Conservation (phyloP, 2,888 invertebrate genomes). For the Pocota personata region DNA sequence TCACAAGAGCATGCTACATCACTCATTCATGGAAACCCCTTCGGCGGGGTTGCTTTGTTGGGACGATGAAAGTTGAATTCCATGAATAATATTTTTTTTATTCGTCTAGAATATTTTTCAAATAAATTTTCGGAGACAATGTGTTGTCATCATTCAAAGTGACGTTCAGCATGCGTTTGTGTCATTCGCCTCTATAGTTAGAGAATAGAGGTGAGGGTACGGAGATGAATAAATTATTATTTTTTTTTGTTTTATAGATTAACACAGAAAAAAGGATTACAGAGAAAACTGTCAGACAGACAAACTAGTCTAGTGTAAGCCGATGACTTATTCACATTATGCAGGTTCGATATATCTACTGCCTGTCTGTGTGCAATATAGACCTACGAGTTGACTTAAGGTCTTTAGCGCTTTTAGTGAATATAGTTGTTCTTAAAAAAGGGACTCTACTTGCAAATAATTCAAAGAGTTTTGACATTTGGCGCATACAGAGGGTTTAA, state of each 20-base stretch:
- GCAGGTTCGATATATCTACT: not conserved
- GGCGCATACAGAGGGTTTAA: no score
- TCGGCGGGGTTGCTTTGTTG: not conserved
- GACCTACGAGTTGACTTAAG: not conserved
- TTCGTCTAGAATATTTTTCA: slow-evolving; percentile 21
- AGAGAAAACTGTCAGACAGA: not conserved
- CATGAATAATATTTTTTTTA: slow-evolving; percentile 36
- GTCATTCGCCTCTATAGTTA: not conserved
- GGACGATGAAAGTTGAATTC: slow-evolving; percentile 31
- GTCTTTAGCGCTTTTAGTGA: not conserved
- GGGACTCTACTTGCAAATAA: no score
- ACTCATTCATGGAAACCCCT: slow-evolving; percentile 41
- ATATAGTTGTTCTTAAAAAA: not conserved
- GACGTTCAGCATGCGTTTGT: slow-evolving; percentile 45
- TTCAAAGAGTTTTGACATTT: no score
- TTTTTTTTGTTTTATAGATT: slow-evolving; percentile 24
- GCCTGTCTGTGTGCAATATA: not conserved
- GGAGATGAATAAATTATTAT: not conserved
- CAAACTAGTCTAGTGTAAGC: slow-evolving; percentile 1
- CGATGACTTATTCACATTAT: not conserved
- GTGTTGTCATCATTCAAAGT: slow-evolving; percentile 60
- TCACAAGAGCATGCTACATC: slow-evolving; percentile 36
- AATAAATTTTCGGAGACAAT: slow-evolving; percentile 55
- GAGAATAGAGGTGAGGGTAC: not conserved
- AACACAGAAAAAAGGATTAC: slow-evolving; percentile 4